These are phyloP conservation scores for Acromyrmex echinatior DNA, from an alignment of 1,140 invertebrate genomes.

Conservation along the genomic window DNA sequence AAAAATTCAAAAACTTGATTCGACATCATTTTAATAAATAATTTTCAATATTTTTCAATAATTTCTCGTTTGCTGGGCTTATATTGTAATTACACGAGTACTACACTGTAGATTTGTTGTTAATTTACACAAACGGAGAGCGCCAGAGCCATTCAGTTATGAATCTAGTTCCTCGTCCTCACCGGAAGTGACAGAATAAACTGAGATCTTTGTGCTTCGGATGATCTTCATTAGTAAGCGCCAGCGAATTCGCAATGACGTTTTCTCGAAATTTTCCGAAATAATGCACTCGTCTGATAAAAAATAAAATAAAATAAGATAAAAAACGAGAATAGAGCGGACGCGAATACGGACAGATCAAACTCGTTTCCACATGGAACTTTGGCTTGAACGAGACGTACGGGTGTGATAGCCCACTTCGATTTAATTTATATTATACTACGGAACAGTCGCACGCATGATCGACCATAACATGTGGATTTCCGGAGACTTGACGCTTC, in stretches of 20 bases:
- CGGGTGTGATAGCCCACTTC: slow-evolving; percentile 10
- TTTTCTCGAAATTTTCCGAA: slow-evolving; percentile 6
- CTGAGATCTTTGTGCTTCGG: neutral
- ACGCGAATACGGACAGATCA: slow-evolving; percentile 43
- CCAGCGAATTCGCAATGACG: neutral
- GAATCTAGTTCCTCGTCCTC: neutral
- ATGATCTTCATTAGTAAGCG: neutral
- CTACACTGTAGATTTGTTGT: neutral
- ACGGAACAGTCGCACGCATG: slow-evolving; percentile 1
- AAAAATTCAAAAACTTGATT: too few relatives aligned
- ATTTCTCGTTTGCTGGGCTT: neutral
- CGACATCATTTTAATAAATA: too few relatives aligned
- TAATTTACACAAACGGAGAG: neutral
- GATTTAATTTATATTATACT: slow-evolving; percentile 52
- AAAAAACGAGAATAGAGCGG: neutral
- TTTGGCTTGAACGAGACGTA: slow-evolving; percentile 31
- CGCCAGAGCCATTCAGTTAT: slow-evolving; percentile 5
- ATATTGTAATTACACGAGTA: slow-evolving; percentile 22
- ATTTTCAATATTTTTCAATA: too few relatives aligned
- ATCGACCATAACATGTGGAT: slow-evolving; percentile 9
- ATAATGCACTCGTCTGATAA: neutral
- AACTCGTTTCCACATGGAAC: slow-evolving; percentile 14
- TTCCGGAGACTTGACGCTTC: neutral
- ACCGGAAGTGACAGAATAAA: too few relatives aligned
- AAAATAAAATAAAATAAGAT: neutral